Percentiles rank a stretch among this genome's conserved stretches.
Evolutionary conservation across 2,888 invertebrate genomes (phyloP).

Genomic region (Platycheirus albimanus): DNA sequence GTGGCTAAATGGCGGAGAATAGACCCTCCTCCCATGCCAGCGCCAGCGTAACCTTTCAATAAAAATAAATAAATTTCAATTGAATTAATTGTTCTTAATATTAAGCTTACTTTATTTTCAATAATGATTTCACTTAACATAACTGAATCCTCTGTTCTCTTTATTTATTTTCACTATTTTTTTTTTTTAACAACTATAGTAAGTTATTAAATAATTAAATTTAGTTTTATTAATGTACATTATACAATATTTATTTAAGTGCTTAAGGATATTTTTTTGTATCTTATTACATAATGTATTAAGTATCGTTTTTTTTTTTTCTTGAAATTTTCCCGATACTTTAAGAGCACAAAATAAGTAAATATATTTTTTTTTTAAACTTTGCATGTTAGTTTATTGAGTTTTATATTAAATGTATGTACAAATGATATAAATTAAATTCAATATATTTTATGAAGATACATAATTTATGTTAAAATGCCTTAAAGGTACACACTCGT

Average conservation of each 20-base stretch:
- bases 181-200: slow-evolving; percentile 39
- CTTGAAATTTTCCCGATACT: no score
- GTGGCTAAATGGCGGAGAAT: no score
- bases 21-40: no score
- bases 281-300: no score
- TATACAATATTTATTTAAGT: slow-evolving; percentile 19
- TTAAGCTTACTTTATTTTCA: slow-evolving; percentile 58
- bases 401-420: no score
- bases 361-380: no score
- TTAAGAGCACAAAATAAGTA: no score
- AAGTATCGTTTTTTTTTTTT: no score
- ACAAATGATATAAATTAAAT: no score
- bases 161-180: slow-evolving; percentile 16
- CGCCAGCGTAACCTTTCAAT: slow-evolving; percentile 1
- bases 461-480: slow-evolving; percentile 17
- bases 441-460: background rate
- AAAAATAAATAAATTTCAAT: slow-evolving; percentile 41
- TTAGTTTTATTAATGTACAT: slow-evolving; percentile 11
- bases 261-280: no score
- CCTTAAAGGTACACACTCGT: slow-evolving; percentile 39
- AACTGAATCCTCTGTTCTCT: slow-evolving; percentile 42
- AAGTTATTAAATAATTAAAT: slow-evolving; percentile 21
- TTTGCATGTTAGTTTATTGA: no score
- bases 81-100: slow-evolving; percentile 58
- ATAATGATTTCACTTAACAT: slow-evolving; percentile 50